These are phyloP conservation scores for Chiloscyllium plagiosum DNA, from an alignment of 2,113 vertebrate genomes.

Conservation along the genomic window DNA sequence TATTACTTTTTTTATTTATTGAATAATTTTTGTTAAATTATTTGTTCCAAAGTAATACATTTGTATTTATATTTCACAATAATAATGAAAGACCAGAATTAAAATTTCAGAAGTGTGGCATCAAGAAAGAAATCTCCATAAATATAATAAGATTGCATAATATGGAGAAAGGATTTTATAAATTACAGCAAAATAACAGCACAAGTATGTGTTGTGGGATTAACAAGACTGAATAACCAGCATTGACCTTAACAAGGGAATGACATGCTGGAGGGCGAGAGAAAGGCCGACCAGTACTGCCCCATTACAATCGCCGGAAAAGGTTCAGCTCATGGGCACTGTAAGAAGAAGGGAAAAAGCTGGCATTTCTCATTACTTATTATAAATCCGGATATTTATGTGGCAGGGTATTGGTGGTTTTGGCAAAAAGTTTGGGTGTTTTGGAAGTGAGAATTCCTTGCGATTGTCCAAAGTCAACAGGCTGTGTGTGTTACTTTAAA, in stretches of 20 bases:
- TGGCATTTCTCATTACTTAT: not conserved
- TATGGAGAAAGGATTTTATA: not conserved
- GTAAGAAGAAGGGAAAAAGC: not conserved
- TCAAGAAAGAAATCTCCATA: not conserved
- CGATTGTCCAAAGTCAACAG: not conserved
- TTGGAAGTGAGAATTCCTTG: not conserved
- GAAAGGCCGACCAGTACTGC: not conserved
- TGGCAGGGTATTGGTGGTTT: not conserved
- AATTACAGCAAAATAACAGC: not conserved
- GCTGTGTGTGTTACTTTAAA: not conserved
- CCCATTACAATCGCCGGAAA: not conserved
- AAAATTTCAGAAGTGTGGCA: not conserved
- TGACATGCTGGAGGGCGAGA: not conserved
- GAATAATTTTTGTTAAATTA: not conserved
- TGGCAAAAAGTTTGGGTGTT: not conserved
- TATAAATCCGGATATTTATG: not conserved
- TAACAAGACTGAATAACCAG: not conserved
- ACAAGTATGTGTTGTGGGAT: not conserved
- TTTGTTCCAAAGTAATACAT: not conserved
- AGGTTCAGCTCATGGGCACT: too few species aligned
- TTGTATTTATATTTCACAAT: not conserved
- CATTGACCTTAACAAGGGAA: not conserved
- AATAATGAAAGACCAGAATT: not conserved
- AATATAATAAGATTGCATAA: not conserved
- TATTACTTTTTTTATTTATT: not conserved